Conservation (phyloP, 2,113 vertebrate species). For the Amphiprion ocellaris region DNA sequence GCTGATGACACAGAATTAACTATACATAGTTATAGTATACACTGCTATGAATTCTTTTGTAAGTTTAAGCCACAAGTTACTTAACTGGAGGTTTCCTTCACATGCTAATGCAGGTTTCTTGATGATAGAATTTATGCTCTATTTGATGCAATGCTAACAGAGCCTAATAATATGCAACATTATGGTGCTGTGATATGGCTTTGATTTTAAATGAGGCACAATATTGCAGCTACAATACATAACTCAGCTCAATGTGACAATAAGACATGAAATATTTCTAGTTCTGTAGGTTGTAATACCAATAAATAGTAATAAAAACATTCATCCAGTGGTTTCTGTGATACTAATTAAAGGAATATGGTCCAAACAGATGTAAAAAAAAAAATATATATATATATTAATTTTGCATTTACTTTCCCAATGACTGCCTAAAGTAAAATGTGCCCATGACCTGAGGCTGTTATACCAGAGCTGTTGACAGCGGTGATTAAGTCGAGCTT, state of each 20-base stretch:
- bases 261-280: not conserved
- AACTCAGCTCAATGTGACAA: not conserved
- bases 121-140: not conserved
- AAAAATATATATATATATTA: too few species aligned
- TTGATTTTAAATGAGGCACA: slow-evolving; percentile 8
- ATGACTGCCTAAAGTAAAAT: slow-evolving; percentile 18
- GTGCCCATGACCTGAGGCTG: slow-evolving; percentile 34
- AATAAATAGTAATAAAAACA: not conserved
- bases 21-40: too few species aligned
- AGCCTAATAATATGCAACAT: not conserved
- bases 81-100: not conserved
- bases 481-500: slow-evolving; percentile 32
- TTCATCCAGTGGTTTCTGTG: slow-evolving; percentile 7
- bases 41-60: not conserved
- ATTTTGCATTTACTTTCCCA: slow-evolving; percentile 24
- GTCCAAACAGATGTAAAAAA: slow-evolving; percentile 37
- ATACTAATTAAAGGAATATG: slow-evolving; percentile 14
- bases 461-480: slow-evolving; percentile 27
- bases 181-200: not conserved
- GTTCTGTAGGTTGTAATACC: not conserved
- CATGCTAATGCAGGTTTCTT: not conserved
- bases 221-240: not conserved
- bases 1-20: too few species aligned
- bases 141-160: not conserved
- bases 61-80: not conserved